Conservation (phyloP, 2,113 vertebrate species). For the Odontophorus gujanensis region DNA sequence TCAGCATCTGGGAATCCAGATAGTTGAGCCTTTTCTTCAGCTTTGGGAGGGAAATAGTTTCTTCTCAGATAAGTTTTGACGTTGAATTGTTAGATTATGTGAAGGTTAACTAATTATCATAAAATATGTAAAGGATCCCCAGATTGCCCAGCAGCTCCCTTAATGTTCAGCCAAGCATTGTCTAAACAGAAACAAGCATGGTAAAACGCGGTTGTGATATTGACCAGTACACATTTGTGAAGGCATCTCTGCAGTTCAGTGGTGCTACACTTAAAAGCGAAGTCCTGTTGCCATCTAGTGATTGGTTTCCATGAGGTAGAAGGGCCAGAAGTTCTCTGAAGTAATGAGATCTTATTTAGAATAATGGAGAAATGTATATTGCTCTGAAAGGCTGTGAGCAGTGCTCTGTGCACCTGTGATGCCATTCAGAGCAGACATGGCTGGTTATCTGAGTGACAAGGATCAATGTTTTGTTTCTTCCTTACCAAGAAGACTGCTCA, state of each 20-base stretch:
- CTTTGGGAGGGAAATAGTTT: background rate
- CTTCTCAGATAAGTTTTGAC: background rate
- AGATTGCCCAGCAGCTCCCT: background rate
- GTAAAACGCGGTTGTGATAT: background rate
- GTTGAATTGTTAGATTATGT: background rate
- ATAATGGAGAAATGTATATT: background rate
- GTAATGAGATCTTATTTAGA: background rate
- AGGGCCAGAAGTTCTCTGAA: background rate
- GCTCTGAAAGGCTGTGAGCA: background rate
- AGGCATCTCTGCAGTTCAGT: background rate
- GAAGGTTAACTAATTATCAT: background rate
- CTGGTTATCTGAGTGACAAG: background rate
- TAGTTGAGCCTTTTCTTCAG: background rate
- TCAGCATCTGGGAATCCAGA: background rate
- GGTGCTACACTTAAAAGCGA: background rate
- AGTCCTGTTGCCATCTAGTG: slow-evolving; percentile 68
- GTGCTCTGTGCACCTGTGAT: background rate
- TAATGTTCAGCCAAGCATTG: background rate
- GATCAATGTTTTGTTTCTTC: background rate
- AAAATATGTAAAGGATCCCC: background rate
- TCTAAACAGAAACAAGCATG: background rate
- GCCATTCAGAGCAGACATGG: background rate
- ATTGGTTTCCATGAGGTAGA: slow-evolving; percentile 19
- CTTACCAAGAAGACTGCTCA: background rate
- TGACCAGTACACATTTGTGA: background rate